Evolutionary conservation across 1,140 invertebrate genomes (phyloP).

Genomic region (Calephelis nemesis): DNA sequence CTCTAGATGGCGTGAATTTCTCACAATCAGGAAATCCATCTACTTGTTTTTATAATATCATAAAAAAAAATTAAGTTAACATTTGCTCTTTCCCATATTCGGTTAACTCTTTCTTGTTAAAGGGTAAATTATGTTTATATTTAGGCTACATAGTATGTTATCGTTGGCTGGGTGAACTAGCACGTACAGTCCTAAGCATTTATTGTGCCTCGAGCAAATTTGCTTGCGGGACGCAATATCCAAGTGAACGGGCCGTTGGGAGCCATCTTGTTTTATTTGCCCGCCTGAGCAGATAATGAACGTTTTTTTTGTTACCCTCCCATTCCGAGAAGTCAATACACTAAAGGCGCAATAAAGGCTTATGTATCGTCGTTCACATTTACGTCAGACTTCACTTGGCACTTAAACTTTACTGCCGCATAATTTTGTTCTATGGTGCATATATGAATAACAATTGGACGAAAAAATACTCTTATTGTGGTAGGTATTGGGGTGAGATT

Average conservation of each 20-base stretch:
- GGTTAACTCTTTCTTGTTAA: neutral
- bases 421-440: slow-evolving; percentile 44
- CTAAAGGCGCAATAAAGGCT: slow-evolving; percentile 58
- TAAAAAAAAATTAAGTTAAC: neutral
- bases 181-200: slow-evolving; percentile 63
- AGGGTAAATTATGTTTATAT: neutral
- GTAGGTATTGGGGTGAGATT: slow-evolving; percentile 12
- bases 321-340: slow-evolving; percentile 55
- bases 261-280: slow-evolving; percentile 69
- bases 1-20: too few species aligned
- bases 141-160: slow-evolving; percentile 39
- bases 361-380: slow-evolving; percentile 41
- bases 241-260: slow-evolving; percentile 59
- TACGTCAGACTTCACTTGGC: slow-evolving; percentile 39
- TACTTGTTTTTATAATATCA: too few species aligned
- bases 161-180: slow-evolving; percentile 49
- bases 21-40: too few species aligned
- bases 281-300: slow-evolving; percentile 68
- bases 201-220: slow-evolving; percentile 72
- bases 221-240: slow-evolving; percentile 72
- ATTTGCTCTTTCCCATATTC: neutral
- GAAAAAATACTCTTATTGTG: slow-evolving; percentile 14
- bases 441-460: slow-evolving; percentile 25
- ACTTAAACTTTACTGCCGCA: slow-evolving; percentile 49
- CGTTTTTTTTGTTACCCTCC: slow-evolving; percentile 57